phyloP scores from a whole-genome alignment of 1,140 invertebrate genomes.

The Bombus pyrosoma region DNA sequence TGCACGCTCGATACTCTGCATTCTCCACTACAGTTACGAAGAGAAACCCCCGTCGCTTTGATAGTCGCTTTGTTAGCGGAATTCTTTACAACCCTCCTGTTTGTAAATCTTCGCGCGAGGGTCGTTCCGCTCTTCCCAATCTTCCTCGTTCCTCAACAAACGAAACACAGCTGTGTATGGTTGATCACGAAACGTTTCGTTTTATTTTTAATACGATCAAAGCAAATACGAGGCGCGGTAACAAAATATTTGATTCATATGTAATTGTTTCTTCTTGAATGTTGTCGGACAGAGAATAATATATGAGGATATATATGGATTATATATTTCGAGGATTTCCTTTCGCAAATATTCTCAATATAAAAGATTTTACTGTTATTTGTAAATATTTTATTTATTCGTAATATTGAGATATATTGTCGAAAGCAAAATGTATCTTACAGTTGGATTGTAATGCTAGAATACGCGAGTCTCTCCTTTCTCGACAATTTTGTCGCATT shows the following conservation, averaged over 20 bases:
- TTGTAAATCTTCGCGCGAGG: conserved; percentile 19
- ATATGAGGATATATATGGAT: background rate
- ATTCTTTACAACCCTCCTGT: conserved; percentile 35
- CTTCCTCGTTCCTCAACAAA: background rate
- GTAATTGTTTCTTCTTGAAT: background rate
- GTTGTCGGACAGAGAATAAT: too few relatives aligned
- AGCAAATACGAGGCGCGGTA: background rate
- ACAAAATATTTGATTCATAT: background rate
- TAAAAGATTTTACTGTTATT: background rate
- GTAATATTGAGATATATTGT: background rate
- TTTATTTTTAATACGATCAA: background rate
- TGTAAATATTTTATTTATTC: background rate
- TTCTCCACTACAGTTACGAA: background rate
- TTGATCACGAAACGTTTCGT: background rate
- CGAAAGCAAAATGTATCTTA: background rate
- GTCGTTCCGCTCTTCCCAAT: background rate
- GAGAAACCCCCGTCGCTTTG: conserved; percentile 5
- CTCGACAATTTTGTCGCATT: background rate
- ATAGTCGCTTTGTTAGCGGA: conserved; percentile 34
- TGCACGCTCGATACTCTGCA: background rate
- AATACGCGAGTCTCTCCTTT: background rate
- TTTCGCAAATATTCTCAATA: background rate
- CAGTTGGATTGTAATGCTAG: background rate
- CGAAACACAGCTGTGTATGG: background rate
- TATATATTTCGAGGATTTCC: background rate